A percentile compares a stretch with the other conserved stretches of the same genome.
phyloP scores from a whole-genome alignment of 2,113 vertebrate genomes.

The Xenus cinereus region DNA sequence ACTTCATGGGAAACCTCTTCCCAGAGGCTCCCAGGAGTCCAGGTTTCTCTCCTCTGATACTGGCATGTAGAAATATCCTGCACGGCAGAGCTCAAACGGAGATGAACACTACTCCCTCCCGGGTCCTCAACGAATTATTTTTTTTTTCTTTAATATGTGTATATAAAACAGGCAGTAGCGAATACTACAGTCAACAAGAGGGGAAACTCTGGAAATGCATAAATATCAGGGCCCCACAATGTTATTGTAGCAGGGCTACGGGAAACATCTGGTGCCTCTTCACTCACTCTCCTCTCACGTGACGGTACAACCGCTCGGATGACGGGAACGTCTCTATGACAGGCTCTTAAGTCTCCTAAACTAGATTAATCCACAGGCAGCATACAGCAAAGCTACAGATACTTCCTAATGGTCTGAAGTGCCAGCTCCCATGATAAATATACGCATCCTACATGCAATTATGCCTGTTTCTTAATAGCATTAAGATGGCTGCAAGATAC shows the following conservation, averaged over 20 bases:
- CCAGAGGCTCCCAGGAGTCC: background rate
- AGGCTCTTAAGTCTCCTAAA: conserved; percentile 9
- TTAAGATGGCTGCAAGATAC: background rate
- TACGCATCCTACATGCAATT: background rate
- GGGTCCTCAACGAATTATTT: background rate
- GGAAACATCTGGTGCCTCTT: background rate
- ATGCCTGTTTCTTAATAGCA: conserved; percentile 10
- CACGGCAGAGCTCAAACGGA: background rate
- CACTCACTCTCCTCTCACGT: background rate
- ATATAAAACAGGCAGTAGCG: background rate
- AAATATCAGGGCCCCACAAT: background rate
- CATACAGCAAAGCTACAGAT: background rate
- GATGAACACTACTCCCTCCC: background rate
- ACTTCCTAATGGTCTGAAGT: conserved; percentile 1
- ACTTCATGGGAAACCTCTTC: background rate
- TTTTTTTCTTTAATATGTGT: too few relatives aligned
- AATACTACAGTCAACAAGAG: background rate
- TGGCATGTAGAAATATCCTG: background rate
- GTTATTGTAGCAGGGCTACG: background rate
- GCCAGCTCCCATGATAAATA: conserved; percentile 28
- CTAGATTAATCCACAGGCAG: background rate
- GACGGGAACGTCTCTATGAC: background rate
- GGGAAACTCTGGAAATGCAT: background rate
- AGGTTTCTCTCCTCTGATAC: background rate
- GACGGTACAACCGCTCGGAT: background rate